Base-by-base conservation (phyloP, 53 echinoderm and acorn worm species). In the Zoroaster sp. region DNA sequence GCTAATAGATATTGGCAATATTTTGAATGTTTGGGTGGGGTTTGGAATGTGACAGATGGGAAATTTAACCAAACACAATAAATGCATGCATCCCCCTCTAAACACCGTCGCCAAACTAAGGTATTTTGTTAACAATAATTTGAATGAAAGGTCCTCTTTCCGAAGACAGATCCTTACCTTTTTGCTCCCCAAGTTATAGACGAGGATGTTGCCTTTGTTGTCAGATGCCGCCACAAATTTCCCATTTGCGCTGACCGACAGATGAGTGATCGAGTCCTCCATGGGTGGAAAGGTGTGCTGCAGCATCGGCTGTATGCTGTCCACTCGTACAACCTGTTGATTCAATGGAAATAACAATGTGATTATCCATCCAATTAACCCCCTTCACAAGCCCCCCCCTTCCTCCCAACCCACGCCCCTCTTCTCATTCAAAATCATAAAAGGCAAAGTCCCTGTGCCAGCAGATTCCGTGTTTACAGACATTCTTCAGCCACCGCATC, bases 281-380 rank as follows among this genome's bases (percentile, higher is more conserved):
- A 80, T 72, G 0, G 89, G 69, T 12, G 89, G 89, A 65, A 89
- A 89, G 33, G 86, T 76, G 38, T 93, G 93, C 72, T 68, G 54
- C 45, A 93, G 35, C 9, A 41, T 74, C 34, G 93, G 93, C 46
- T 93, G 93, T 35, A 93, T 69, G 41, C 54, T 85, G 55, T 93
- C 93, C 53, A 93, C 75, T 25, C 20, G 68, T 30, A 93, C 51
- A 0, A 93, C 89, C 83, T 93, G 78, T 47, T 3, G 65, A 79
- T 59, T 41, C 18, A 20, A 54, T 73, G 23, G 54, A 38, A 35
- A 31, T 18, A 11, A 3, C 71, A 35, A 35, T 23, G 7, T 37
- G 4, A 52, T 52, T n/a, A 52, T 52, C 4, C 17, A 52, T 20
- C 52, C n/a, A 18, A n/a, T 52, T 4, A 52, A 52, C 52, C 52